These are phyloP conservation scores for Drosophila melanogaster DNA, from an alignment of 1,140 invertebrate species.

Conservation along the genomic window DNA sequence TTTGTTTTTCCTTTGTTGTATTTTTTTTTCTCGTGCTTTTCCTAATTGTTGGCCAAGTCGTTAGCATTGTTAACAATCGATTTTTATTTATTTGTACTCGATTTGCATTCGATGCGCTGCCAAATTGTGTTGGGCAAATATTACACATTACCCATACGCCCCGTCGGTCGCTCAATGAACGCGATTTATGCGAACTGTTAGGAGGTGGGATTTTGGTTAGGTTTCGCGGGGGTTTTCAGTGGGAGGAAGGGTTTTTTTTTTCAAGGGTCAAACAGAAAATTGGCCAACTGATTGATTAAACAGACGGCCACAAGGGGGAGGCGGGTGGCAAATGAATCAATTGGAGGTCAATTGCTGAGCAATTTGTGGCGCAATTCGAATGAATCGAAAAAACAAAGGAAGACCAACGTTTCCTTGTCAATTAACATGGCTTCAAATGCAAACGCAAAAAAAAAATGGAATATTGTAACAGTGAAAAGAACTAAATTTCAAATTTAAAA, in stretches of 20 bases:
- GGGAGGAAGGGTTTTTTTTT: not conserved
- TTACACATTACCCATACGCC: slow-evolving; percentile 61
- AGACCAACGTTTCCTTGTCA: slow-evolving; percentile 32
- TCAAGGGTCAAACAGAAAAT: slow-evolving; percentile 36
- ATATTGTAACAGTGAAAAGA: not conserved
- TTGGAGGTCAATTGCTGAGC: slow-evolving; percentile 54
- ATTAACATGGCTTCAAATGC: slow-evolving; percentile 29
- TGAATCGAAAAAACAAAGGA: slow-evolving; percentile 31
- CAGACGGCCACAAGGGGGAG: slow-evolving; percentile 4
- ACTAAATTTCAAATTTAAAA: too few species aligned
- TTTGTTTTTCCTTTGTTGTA: not conserved
- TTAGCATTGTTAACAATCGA: slow-evolving; percentile 47
- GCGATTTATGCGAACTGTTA: slow-evolving; percentile 11
- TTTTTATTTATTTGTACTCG: slow-evolving; percentile 44
- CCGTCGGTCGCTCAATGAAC: slow-evolving; percentile 8
- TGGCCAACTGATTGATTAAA: slow-evolving; percentile 42
- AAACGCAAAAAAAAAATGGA: not conserved
- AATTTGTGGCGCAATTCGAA: slow-evolving; percentile 51
- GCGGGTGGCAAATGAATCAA: slow-evolving; percentile 29
- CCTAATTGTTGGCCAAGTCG: slow-evolving; percentile 49
- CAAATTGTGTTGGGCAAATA: slow-evolving; percentile 53
- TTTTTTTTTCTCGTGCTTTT: slow-evolving; percentile 1
- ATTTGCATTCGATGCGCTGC: slow-evolving; percentile 44
- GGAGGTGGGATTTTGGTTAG: not conserved
- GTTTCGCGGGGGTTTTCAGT: not conserved